Conservation (phyloP, 2,797 vertebrate genomes). For the Premnoplex brunnescens region DNA sequence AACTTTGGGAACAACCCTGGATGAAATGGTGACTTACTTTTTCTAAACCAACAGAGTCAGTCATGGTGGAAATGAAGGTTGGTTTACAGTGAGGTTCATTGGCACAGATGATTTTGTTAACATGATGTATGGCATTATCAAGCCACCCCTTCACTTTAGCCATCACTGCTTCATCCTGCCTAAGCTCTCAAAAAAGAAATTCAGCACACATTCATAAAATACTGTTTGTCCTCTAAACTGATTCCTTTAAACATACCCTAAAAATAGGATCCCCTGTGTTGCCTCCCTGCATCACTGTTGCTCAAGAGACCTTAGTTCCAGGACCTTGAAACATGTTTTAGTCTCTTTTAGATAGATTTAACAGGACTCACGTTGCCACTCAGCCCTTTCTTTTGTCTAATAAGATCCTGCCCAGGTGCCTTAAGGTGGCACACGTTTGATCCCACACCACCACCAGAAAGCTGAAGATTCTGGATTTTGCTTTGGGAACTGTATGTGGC, state of each 20-base stretch:
- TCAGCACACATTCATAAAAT: background rate
- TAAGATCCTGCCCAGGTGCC: background rate
- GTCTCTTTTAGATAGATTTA: background rate
- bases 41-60: background rate
- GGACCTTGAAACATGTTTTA: background rate
- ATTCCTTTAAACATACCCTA: background rate
- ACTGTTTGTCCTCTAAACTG: background rate
- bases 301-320: background rate
- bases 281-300: background rate
- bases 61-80: background rate
- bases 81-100: background rate
- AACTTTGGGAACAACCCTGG: background rate
- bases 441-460: background rate
- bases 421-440: background rate
- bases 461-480: background rate
- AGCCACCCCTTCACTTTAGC: background rate
- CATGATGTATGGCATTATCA: fast-evolving
- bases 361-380: background rate
- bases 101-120: background rate
- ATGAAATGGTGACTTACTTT: background rate
- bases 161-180: background rate
- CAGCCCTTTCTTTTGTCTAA: background rate
- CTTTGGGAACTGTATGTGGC: background rate
- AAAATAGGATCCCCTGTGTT: background rate
- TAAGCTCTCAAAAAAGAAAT: background rate